Percentiles rank a stretch among this genome's conserved stretches.
These are phyloP conservation scores for Cepaea hortensis DNA, from an alignment of 2,888 invertebrate genomes.

Conservation along the genomic window DNA sequence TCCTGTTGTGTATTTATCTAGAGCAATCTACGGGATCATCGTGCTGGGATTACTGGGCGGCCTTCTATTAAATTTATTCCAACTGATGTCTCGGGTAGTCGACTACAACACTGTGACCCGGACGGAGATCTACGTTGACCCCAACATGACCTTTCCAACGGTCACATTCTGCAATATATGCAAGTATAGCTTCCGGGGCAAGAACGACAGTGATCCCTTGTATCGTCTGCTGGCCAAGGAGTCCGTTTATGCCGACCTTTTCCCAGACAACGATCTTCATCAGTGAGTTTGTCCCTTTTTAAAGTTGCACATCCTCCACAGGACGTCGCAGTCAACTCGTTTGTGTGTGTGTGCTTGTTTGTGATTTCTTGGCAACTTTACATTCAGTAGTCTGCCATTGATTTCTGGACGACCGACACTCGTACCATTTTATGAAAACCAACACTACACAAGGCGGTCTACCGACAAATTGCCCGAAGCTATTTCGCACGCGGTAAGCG, in stretches of 20 bases:
- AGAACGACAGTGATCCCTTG: slow-evolving; percentile 10
- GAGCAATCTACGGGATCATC: not conserved
- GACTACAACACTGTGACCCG: slow-evolving; percentile 7
- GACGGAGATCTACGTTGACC: slow-evolving; percentile 12
- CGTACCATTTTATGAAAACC: too few species aligned
- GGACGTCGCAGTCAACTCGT: too few species aligned
- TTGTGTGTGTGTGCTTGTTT: too few species aligned
- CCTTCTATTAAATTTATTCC: not conserved
- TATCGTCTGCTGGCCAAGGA: slow-evolving; percentile 19
- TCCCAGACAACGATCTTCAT: not conserved
- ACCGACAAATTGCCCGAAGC: too few species aligned
- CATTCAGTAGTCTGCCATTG: too few species aligned
- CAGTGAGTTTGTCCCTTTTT: not conserved
- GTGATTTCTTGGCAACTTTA: too few species aligned
- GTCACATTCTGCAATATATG: slow-evolving; percentile 32
- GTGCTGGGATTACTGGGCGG: not conserved
- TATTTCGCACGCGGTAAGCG: too few species aligned
- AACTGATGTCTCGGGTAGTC: not conserved
- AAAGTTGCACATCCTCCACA: too few species aligned
- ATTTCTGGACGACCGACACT: too few species aligned
- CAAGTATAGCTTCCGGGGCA: slow-evolving; percentile 6
- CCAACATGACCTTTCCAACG: slow-evolving; percentile 20
- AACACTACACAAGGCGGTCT: too few species aligned
- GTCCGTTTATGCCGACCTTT: not conserved
- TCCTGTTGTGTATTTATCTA: not conserved